These are phyloP conservation scores for Sterrhoptilus dennistouni DNA, from an alignment of 2,113 vertebrate species.

Conservation along the genomic window DNA sequence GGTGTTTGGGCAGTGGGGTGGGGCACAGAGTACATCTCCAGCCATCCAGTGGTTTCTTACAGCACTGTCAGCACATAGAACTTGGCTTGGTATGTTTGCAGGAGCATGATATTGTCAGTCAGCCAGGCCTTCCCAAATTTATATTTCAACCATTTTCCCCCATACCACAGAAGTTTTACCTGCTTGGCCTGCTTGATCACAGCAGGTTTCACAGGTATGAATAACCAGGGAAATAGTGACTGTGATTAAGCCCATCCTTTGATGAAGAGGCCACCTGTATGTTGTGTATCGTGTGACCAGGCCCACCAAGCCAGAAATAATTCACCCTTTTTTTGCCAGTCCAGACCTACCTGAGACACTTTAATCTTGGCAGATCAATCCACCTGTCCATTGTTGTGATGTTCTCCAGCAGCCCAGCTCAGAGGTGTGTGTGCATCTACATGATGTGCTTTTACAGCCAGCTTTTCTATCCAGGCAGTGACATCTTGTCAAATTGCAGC, in stretches of 20 bases:
- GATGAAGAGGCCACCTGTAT: not conserved
- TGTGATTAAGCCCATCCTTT: not conserved
- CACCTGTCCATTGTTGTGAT: not conserved
- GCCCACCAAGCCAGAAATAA: not conserved
- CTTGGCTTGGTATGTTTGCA: not conserved
- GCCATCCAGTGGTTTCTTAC: not conserved
- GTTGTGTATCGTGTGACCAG: no score
- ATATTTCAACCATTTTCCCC: not conserved
- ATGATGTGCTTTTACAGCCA: not conserved
- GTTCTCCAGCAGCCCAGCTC: not conserved
- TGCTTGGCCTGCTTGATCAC: not conserved
- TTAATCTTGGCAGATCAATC: not conserved
- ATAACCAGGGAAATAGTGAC: not conserved
- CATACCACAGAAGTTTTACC: not conserved
- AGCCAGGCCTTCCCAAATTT: not conserved
- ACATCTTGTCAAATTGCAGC: not conserved
- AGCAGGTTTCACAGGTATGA: not conserved
- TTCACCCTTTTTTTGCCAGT: not conserved
- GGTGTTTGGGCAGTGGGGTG: not conserved
- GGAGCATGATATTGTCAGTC: no score
- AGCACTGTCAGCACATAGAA: not conserved
- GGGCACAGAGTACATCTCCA: not conserved
- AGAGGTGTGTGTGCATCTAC: rapidly evolving
- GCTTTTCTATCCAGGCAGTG: not conserved
- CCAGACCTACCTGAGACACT: not conserved